Percentiles rank a stretch among this genome's conserved stretches.
Conservation (phyloP, 1,140 invertebrate genomes). For the Drosophila ogumai region DNA sequence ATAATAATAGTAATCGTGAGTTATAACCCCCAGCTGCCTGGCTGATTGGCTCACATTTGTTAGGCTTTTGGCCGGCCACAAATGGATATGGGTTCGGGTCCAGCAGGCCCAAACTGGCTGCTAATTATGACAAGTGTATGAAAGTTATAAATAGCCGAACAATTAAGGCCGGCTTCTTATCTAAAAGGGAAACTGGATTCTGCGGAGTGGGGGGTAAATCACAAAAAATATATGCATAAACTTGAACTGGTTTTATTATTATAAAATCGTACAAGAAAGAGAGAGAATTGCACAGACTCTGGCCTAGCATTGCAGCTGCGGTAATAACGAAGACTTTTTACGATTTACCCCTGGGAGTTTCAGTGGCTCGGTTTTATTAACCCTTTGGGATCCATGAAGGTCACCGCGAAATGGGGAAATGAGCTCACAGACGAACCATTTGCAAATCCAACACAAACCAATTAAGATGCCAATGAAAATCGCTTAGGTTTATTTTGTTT, state of each 20-base stretch:
- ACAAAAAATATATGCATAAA: conserved; percentile 13
- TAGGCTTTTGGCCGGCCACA: conserved; percentile 47
- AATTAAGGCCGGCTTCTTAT: conserved; percentile 44
- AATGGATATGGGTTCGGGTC: conserved; percentile 34
- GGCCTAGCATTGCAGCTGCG: conserved; percentile 17
- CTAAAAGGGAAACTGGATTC: conserved; percentile 38
- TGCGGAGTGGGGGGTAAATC: not conserved
- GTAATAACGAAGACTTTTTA: conserved; percentile 5
- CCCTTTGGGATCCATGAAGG: conserved; percentile 33
- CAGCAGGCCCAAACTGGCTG: conserved; percentile 16
- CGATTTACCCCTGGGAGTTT: conserved; percentile 6
- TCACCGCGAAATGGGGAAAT: conserved; percentile 35
- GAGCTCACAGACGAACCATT: conserved; percentile 16
- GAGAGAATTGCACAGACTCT: conserved; percentile 10
- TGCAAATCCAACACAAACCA: conserved; percentile 35
- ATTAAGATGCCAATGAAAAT: conserved; percentile 57
- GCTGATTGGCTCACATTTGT: conserved; percentile 64
- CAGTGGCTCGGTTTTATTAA: conserved; percentile 10
- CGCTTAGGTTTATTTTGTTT: conserved; percentile 40
- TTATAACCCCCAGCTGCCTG: conserved; percentile 67
- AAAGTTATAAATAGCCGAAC: conserved; percentile 39
- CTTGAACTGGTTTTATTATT: conserved; percentile 32
- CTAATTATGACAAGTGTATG: conserved; percentile 49
- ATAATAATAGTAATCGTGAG: conserved; percentile 44
- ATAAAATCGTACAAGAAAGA: conserved; percentile 1